phyloP scores from a whole-genome alignment of 2,888 invertebrate species.

The Pharmacophagus antenor region DNA sequence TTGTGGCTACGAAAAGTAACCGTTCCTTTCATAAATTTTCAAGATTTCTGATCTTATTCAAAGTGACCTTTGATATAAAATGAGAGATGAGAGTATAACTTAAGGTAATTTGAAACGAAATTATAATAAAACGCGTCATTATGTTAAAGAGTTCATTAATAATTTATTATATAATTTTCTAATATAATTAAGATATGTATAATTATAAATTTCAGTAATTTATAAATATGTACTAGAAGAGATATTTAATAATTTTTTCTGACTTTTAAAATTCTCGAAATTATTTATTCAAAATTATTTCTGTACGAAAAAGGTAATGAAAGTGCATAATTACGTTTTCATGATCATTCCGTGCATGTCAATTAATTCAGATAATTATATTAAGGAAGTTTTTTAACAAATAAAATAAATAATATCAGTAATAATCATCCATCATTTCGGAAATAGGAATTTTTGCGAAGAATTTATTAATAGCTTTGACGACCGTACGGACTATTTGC shows the following conservation, averaged over 20 bases:
- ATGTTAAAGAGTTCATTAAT: no score
- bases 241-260: no score
- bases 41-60: background rate
- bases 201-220: no score
- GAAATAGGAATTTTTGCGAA: slow-evolving; percentile 52
- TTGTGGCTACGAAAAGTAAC: background rate
- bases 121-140: background rate
- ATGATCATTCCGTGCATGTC: no score
- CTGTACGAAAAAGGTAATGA: no score
- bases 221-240: no score
- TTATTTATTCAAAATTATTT: no score
- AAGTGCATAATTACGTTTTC: no score
- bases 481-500: slow-evolving; percentile 63
- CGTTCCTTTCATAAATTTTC: background rate
- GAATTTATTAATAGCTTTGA: slow-evolving; percentile 72
- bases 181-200: no score
- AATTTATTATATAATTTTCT: no score
- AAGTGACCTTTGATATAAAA: background rate
- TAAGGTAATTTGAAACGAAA: background rate
- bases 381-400: background rate
- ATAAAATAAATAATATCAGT: slow-evolving; percentile 1
- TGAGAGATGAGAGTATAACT: background rate
- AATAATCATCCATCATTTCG: slow-evolving; percentile 53
- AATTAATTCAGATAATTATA: no score
- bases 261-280: no score